phyloP scores from a whole-genome alignment of 2,797 vertebrate species.

The Leptodactylus fallax region DNA sequence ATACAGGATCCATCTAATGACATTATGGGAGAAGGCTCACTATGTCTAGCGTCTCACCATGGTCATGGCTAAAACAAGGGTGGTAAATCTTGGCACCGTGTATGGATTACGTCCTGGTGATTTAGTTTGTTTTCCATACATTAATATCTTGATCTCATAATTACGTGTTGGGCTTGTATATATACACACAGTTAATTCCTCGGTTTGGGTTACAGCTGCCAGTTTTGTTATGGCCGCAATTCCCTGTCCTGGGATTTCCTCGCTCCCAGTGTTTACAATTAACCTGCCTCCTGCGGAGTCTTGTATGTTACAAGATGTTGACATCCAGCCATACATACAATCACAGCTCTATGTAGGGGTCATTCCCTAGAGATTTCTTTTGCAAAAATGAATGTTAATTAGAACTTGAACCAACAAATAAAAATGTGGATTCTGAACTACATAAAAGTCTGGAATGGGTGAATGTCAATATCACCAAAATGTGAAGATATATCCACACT shows the following conservation, averaged over 20 bases:
- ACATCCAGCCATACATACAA: conserved; percentile 30
- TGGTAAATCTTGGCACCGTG: background rate
- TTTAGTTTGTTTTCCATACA: background rate
- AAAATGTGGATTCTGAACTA: background rate
- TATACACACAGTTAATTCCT: background rate
- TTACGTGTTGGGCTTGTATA: background rate
- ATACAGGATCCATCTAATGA: conserved; percentile 21
- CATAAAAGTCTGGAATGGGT: background rate
- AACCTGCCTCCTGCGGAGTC: conserved; percentile 25
- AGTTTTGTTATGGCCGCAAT: conserved; percentile 2
- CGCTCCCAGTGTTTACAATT: conserved; percentile 31
- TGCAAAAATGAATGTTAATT: background rate
- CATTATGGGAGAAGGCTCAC: background rate
- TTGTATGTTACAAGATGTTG: conserved; percentile 42
- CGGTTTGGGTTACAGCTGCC: conserved; percentile 4
- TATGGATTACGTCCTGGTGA: no score
- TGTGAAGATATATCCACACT: background rate
- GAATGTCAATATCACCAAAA: background rate
- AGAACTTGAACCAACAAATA: conserved; percentile 7
- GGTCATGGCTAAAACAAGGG: background rate
- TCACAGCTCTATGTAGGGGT: conserved; percentile 23
- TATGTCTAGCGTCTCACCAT: background rate
- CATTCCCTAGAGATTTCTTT: conserved; percentile 12
- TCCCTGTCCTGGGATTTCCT: conserved; percentile 29
- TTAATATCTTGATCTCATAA: conserved; percentile 9